Conservation (phyloP, 2,888 invertebrate genomes). For the Cremastobaeus sp. region DNA sequence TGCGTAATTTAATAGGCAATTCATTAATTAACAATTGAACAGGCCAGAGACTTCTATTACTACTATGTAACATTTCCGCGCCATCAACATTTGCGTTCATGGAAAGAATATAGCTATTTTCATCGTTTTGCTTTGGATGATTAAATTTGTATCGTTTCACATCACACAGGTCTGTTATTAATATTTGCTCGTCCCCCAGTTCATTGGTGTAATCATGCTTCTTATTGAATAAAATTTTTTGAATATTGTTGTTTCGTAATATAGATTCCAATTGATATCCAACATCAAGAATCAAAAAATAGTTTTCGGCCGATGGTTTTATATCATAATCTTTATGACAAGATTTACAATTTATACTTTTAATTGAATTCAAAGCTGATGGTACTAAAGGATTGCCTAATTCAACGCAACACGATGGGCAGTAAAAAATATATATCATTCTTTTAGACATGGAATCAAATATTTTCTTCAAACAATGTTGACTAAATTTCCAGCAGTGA, state of each 20-base stretch:
- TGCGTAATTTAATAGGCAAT: neutral
- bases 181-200: neutral
- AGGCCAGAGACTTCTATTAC: slow-evolving; percentile 8
- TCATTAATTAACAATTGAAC: slow-evolving; percentile 2
- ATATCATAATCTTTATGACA: neutral
- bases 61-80: neutral
- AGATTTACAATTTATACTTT: neutral
- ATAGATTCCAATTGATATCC: neutral
- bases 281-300: slow-evolving; percentile 7
- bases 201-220: neutral
- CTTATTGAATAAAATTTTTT: neutral
- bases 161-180: neutral
- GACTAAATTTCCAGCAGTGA: slow-evolving; percentile 5
- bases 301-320: neutral
- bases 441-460: neutral
- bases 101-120: neutral
- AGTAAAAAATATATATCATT: slow-evolving; percentile 4
- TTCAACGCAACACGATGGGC: neutral
- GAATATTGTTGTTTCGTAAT: neutral
- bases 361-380: neutral
- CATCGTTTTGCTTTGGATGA: too few species aligned
- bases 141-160: neutral
- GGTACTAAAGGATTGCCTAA: slow-evolving; percentile 1
- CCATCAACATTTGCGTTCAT: neutral
- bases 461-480: slow-evolving; percentile 2